phyloP scores from a whole-genome alignment of 2,888 invertebrate genomes.

The Podotricha telesiphe region DNA sequence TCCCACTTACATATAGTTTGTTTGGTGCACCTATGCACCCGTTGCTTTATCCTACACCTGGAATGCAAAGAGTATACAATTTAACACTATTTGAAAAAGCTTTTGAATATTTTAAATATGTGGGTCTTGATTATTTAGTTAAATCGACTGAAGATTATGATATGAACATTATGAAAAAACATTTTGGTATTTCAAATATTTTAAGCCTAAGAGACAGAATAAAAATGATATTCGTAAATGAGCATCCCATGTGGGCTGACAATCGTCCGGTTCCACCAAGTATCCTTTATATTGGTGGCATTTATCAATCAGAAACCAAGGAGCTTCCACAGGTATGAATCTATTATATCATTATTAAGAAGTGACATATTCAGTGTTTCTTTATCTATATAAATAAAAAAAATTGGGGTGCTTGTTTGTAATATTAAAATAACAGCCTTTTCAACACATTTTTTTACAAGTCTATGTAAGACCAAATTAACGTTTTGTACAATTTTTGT shows the following conservation, averaged over 20 bases:
- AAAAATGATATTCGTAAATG: constrained; percentile 55
- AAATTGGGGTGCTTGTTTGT: too few species aligned
- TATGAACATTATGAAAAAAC: constrained; percentile 43
- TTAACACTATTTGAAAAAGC: constrained; percentile 52
- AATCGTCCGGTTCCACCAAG: constrained; percentile 55
- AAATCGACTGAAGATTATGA: constrained; percentile 35
- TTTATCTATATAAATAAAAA: too few species aligned
- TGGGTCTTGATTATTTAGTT: constrained; percentile 19
- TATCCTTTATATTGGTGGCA: constrained; percentile 56
- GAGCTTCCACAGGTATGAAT: constrained; percentile 52
- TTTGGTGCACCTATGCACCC: constrained; percentile 46
- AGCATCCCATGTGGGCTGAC: constrained; percentile 55
- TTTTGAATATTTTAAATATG: constrained; percentile 30
- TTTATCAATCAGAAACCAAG: constrained; percentile 51
- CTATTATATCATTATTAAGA: too few species aligned
- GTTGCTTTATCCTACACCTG: constrained; percentile 40
- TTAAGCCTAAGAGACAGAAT: constrained; percentile 48
- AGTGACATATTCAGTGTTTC: too few species aligned
- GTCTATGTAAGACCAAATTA: too few species aligned
- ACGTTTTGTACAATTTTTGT: too few species aligned
- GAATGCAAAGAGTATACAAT: constrained; percentile 46
- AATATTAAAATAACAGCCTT: too few species aligned
- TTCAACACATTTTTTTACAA: too few species aligned
- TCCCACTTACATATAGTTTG: constrained; percentile 17
- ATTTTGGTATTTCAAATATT: constrained; percentile 48